Conservation (phyloP, 2,797 vertebrate species). For the Semotilus atromaculatus region DNA sequence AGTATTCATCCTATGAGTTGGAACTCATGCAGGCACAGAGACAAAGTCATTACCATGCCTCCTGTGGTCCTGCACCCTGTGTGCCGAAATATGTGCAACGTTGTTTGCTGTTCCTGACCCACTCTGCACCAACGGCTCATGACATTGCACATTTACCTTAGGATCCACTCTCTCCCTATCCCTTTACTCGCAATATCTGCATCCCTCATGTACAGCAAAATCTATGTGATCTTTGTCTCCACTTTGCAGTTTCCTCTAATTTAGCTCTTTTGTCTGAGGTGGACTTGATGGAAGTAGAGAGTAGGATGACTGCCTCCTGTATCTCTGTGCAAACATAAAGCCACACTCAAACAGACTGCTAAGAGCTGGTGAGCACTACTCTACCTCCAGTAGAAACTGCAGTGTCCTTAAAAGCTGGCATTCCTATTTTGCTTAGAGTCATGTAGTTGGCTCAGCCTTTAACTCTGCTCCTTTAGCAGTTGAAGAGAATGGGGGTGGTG, state of each 20-base stretch:
- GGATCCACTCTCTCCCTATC: constrained; percentile 51
- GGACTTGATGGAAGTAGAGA: not conserved
- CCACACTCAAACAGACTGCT: constrained; percentile 27
- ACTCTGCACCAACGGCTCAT: constrained; percentile 74
- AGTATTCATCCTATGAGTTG: constrained; percentile 50
- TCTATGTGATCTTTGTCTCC: constrained; percentile 16
- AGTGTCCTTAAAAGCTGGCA: constrained; percentile 17
- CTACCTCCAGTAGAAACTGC: constrained; percentile 10
- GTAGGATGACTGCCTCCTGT: not conserved
- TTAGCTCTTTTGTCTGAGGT: constrained; percentile 38
- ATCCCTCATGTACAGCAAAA: constrained; percentile 14
- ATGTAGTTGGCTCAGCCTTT: not conserved
- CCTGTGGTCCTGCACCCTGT: constrained; percentile 40
- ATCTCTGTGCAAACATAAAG: constrained; percentile 17
- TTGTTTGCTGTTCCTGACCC: constrained; percentile 12
- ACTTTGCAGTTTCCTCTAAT: constrained; percentile 40
- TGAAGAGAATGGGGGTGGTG: not conserved
- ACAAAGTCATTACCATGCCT: constrained; percentile 57
- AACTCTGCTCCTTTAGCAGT: constrained; percentile 2
- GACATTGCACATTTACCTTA: constrained; percentile 79
- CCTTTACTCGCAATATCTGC: constrained; percentile 42
- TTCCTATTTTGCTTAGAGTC: constrained; percentile 7
- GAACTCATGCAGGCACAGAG: constrained; percentile 40
- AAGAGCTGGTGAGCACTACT: constrained; percentile 29
- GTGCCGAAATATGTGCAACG: constrained; percentile 41